A percentile compares a stretch with the other conserved stretches of the same genome.
These are phyloP conservation scores for Gortyna flavago DNA, from an alignment of 2,888 invertebrate genomes.

Conservation along the genomic window DNA sequence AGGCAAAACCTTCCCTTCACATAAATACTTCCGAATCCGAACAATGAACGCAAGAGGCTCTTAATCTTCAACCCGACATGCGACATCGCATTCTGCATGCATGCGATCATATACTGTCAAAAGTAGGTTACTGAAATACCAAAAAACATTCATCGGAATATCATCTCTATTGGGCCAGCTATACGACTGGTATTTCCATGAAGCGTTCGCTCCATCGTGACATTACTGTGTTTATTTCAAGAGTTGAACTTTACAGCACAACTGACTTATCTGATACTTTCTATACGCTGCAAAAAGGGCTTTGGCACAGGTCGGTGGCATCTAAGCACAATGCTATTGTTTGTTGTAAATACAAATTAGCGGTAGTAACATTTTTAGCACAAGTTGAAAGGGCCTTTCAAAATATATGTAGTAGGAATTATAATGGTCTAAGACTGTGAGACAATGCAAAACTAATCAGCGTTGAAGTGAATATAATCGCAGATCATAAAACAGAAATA, in stretches of 20 bases:
- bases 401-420: neutral
- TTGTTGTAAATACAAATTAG: constrained; percentile 20
- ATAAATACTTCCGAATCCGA: constrained; percentile 54
- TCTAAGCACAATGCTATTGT: constrained; percentile 43
- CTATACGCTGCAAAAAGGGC: constrained; percentile 70
- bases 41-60: constrained; percentile 56
- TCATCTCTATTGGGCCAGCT: constrained; percentile 17
- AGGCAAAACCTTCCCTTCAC: constrained; percentile 26
- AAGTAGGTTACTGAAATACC: constrained; percentile 69
- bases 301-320: constrained; percentile 52
- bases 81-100: constrained; percentile 58
- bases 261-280: constrained; percentile 76
- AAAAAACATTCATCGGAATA: constrained; percentile 44
- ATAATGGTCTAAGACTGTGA: neutral
- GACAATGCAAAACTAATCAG: neutral
- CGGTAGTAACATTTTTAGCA: neutral
- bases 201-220: constrained; percentile 62
- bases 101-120: constrained; percentile 59
- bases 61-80: constrained; percentile 51
- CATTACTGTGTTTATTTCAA: constrained; percentile 82
- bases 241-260: constrained; percentile 81
- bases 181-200: constrained; percentile 48
- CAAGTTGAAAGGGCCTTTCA: neutral
- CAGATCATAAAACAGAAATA: neutral
- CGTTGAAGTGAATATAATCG: neutral